Conservation (phyloP, 1,140 invertebrate species). For the Pseudomyrmex flavicornis region DNA sequence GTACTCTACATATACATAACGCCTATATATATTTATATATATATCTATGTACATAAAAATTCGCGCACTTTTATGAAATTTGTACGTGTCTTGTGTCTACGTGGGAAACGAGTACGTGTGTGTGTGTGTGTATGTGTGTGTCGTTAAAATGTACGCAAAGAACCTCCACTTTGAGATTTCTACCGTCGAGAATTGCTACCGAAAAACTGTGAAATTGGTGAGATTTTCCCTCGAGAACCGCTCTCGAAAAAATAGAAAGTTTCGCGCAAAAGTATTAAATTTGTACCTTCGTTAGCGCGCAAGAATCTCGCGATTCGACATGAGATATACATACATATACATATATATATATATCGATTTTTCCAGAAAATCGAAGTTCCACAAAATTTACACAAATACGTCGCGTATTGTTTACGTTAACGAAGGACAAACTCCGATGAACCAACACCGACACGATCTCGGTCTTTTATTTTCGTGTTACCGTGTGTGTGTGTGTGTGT, state of each 20-base stretch:
- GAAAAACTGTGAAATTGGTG: background rate
- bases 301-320: background rate
- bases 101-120: constrained; percentile 38
- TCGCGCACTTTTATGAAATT: constrained; percentile 66
- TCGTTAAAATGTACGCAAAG: constrained; percentile 37
- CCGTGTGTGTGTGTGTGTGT: constrained; percentile 15
- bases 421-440: constrained; percentile 24
- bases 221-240: background rate
- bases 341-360: background rate
- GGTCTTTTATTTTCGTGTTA: background rate
- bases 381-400: background rate
- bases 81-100: constrained; percentile 56
- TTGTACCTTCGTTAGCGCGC: background rate
- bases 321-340: background rate
- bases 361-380: background rate
- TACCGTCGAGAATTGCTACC: constrained; percentile 15
- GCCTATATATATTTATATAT: constrained; percentile 67
- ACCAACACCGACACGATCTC: background rate
- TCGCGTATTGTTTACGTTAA: background rate
- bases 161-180: constrained; percentile 11
- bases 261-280: background rate
- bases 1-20: constrained; percentile 64
- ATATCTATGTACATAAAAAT: constrained; percentile 70
- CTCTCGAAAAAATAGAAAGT: constrained; percentile 11
- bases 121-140: constrained; percentile 33